Evolutionary conservation across 2,113 vertebrate species (phyloP), one percentile per base, ranked within the genome.

Genomic region (Lucifuga dentata): DNA sequence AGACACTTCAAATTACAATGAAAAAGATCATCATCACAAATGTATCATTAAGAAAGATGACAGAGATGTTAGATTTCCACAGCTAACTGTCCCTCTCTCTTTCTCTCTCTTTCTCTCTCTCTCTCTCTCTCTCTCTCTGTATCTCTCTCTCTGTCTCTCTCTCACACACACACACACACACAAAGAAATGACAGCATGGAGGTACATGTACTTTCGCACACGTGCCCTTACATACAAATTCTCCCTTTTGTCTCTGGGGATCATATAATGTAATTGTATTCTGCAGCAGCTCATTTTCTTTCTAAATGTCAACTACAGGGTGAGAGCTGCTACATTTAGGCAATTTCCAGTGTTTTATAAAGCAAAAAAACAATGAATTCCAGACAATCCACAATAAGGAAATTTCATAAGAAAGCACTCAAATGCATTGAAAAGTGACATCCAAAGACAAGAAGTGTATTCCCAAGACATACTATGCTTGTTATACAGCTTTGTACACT

Each of bases 31-130:
- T 67, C 39, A 16, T 48, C 11, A 58, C 56, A 71, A 70, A 76
- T 48, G 70, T 52, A 73, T 78, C 70, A 73, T 74, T 75, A 70
- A 48, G 70, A 73, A 56, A 64, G 45, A 77, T 73, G 52, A 77
- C 66, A 64, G 61, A 21, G 68, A 61, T 56, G 76, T 16, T 66
- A 38, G 71, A 70, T 79, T 64, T 53, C 56, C 39, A 33, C 5
- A 4, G 39, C 29, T 71, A 63, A n/a, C n/a, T n/a, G n/a, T 84
- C 43, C 62, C 48, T 59, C 52, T 38, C 64, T 50, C 59, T 35
- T 66, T 65, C 68, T 73, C 32, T n/a, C 32, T 46, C 59, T 57
- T 6, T 82, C 48, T 55, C 66, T 51, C 45, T 15, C 20, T 32
- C 13, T 35, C 61, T 32, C 55, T 9, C n/a, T n/a, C n/a, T n/a